Percentiles rank a stretch among this genome's conserved stretches.
These are phyloP conservation scores for Parambassis ranga DNA, from an alignment of 2,797 vertebrate species.

Conservation along the genomic window DNA sequence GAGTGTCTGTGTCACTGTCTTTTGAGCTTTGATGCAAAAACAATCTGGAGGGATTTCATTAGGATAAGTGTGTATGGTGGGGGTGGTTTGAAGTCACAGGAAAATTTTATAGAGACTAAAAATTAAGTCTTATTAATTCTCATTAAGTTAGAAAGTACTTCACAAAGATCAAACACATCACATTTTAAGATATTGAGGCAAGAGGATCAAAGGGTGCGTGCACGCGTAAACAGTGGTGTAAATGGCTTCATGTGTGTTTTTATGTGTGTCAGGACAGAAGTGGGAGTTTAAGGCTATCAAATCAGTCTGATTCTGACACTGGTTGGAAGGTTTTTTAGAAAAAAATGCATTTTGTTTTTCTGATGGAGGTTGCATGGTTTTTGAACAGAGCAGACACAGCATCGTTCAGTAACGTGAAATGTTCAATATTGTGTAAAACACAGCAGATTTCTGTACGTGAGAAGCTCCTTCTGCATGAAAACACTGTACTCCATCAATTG, in stretches of 20 bases:
- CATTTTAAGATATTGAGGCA: background rate
- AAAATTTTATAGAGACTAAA: background rate
- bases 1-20: background rate
- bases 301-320: background rate
- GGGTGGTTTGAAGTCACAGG: constrained; percentile 9
- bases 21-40: constrained; percentile 9
- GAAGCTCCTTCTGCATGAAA: too few species aligned
- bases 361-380: background rate
- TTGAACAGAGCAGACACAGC: background rate
- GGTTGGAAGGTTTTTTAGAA: background rate
- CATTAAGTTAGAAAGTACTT: constrained; percentile 11
- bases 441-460: too few species aligned
- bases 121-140: constrained; percentile 12
- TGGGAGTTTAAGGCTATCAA: background rate
- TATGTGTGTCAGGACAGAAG: background rate
- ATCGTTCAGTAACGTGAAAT: too few species aligned
- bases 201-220: constrained; percentile 11
- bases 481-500: too few species aligned
- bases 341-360: too few species aligned
- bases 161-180: background rate
- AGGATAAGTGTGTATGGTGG: background rate
- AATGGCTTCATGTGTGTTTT: background rate
- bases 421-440: too few species aligned
- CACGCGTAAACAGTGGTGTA: background rate
- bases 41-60: constrained; percentile 10